phyloP scores from a whole-genome alignment of 1,140 invertebrate species.

The Phocides pigmalion region DNA sequence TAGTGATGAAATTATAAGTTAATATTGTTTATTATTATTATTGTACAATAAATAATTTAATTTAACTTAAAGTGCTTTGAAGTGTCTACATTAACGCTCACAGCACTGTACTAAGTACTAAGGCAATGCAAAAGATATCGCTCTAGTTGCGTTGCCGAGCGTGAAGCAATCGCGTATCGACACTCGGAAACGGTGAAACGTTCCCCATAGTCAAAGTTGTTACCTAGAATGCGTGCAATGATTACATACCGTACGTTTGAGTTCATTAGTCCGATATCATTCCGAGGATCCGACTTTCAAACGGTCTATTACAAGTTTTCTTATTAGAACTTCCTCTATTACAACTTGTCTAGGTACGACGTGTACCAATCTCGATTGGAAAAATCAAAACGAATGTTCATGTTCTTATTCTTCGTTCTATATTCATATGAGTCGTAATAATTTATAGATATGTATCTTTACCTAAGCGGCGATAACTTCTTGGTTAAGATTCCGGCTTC shows the following conservation, averaged over 20 bases:
- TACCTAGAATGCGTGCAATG: constrained; percentile 46
- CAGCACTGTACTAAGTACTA: too few relatives aligned
- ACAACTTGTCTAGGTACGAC: constrained; percentile 56
- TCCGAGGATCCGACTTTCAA: constrained; percentile 65
- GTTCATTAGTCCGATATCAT: constrained; percentile 70
- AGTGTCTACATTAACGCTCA: too few relatives aligned
- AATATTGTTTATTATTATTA: too few relatives aligned
- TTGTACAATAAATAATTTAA: too few relatives aligned
- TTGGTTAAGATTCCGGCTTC: too few relatives aligned
- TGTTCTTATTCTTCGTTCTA: not conserved
- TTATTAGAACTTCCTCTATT: constrained; percentile 81
- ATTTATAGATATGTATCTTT: too few relatives aligned
- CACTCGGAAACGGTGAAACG: not conserved
- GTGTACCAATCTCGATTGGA: constrained; percentile 57
- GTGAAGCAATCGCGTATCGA: not conserved
- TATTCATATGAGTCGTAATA: not conserved
- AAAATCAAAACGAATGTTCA: constrained; percentile 53
- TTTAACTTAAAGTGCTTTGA: too few relatives aligned
- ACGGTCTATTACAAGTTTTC: constrained; percentile 79
- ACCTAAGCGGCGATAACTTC: too few relatives aligned
- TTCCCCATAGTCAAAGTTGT: constrained; percentile 13
- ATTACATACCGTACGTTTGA: constrained; percentile 47
- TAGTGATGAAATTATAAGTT: too few relatives aligned
- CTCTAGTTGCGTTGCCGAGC: too few relatives aligned
- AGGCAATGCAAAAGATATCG: too few relatives aligned